Conservation (phyloP, 2,797 vertebrate species). For the Amphiprion clarkii region DNA sequence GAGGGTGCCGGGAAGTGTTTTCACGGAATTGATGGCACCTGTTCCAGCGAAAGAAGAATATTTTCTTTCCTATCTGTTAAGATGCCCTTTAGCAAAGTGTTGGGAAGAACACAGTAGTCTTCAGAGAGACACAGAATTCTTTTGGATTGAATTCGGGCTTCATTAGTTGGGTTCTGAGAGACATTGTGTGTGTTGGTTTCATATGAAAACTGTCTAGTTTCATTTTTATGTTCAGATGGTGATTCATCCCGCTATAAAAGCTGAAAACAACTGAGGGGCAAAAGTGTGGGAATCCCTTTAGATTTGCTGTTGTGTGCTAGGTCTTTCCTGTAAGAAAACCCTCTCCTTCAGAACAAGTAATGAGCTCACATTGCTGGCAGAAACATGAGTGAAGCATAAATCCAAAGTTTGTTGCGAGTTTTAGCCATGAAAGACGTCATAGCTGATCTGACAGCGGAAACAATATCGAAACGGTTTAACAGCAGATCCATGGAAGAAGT, state of each 20-base stretch:
- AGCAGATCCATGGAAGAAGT: not conserved
- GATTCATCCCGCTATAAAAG: not conserved
- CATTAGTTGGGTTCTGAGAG: not conserved
- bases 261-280: not conserved
- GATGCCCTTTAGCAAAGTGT: slow-evolving; percentile 26
- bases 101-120: not conserved
- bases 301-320: slow-evolving; percentile 1
- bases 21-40: slow-evolving; percentile 28
- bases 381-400: slow-evolving; percentile 18
- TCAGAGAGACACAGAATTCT: not conserved
- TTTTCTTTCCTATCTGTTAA: not conserved
- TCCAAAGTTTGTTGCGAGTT: slow-evolving; percentile 21
- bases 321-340: not conserved
- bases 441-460: slow-evolving; percentile 15
- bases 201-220: not conserved
- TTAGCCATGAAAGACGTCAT: slow-evolving; percentile 29
- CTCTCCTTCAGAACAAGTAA: slow-evolving; percentile 7
- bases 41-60: not conserved
- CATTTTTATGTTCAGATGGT: not conserved
- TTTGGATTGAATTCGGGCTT: slow-evolving; percentile 7
- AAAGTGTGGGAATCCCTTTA: not conserved
- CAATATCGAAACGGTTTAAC: not conserved
- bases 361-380: slow-evolving; percentile 23
- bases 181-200: not conserved
- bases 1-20: slow-evolving; percentile 36